Evolutionary conservation across 2,113 vertebrate genomes (phyloP), one percentile per base, ranked within the genome.

Genomic region (Ia io): DNA sequence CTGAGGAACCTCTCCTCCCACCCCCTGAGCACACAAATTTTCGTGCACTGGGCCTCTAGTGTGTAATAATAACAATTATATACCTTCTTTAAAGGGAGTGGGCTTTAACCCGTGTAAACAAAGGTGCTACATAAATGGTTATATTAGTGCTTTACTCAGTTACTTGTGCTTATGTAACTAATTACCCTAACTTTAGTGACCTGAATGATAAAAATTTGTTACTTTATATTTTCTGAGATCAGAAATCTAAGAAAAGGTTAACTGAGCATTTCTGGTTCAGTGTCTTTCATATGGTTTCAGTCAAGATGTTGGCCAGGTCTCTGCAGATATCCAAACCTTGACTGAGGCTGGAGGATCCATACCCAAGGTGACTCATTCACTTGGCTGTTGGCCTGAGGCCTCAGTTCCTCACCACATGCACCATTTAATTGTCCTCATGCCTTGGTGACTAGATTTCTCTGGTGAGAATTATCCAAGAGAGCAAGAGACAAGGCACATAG

Each of bases 301-400:
- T 61, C 9, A 69, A 63, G 4, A 23, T 44, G 17, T 37, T 37
- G 13, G 6, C 5, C 25, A 61, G 9, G 8, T 63, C 22, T 93
- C 59, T 91, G 42, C 9, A 30, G 25, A 32, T 23, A 87, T 13
- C 4, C 37, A 67, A 44, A 13, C 4, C 5, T 59, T 73, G 18
- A 42, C 17, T 40, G 14, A 25, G 16, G 5, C 16, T 42, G 28
- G 17, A 35, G 9, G 2, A 4, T 3, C 8, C 16, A 8, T 3
- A 23, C 0, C 0, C 7, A 40, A 10, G 12, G 40, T n/a, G n/a
- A 4, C 16, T 37, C 35, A 53, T 12, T 20, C 30, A 11, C 11
- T 9, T 22, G 44, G 14, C 22, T 61, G 2, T 61, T 37, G n/a
- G 25, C 25, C 73, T 22, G 44, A 11, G 40, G 6, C 5, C 8